Conservation (phyloP, 2,888 invertebrate species). For the Euzophera pinguis region DNA sequence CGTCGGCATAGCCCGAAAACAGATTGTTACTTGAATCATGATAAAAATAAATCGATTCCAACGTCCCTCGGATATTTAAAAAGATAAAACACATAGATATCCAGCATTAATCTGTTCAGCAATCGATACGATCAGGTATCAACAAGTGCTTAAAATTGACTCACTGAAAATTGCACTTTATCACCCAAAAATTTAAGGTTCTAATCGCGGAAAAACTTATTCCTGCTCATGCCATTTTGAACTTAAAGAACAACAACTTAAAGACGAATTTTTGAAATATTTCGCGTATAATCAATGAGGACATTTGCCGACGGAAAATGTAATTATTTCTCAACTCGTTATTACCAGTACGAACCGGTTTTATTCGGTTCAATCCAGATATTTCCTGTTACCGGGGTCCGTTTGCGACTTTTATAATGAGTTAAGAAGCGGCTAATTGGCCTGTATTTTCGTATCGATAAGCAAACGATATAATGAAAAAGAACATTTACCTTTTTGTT, state of each 20-base stretch:
- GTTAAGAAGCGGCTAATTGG: neutral
- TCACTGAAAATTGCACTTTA: conserved; percentile 17
- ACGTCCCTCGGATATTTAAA: conserved; percentile 16
- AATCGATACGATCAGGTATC: conserved; percentile 21
- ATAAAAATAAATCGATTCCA: neutral
- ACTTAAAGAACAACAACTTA: neutral
- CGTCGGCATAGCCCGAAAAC: neutral
- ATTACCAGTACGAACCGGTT: conserved; percentile 25
- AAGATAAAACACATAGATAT: conserved; percentile 5
- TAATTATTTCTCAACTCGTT: conserved; percentile 27
- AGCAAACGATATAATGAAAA: neutral
- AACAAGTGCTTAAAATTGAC: conserved; percentile 21
- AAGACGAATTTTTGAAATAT: conserved; percentile 2
- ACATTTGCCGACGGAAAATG: conserved; percentile 23
- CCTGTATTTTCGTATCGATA: neutral
- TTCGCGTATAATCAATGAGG: conserved; percentile 16
- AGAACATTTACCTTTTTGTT: neutral
- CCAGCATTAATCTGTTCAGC: conserved; percentile 14
- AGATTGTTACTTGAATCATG: neutral
- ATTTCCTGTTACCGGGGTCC: conserved; percentile 4
- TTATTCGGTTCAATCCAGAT: conserved; percentile 15
- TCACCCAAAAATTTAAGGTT: conserved; percentile 4
- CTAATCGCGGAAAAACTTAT: neutral
- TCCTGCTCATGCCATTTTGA: neutral
- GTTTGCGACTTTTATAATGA: conserved; percentile 5